Evolutionary conservation across 2,797 vertebrate species (phyloP), one percentile per base, ranked within the genome.

Genomic region (Allochrocebus solatus): DNA sequence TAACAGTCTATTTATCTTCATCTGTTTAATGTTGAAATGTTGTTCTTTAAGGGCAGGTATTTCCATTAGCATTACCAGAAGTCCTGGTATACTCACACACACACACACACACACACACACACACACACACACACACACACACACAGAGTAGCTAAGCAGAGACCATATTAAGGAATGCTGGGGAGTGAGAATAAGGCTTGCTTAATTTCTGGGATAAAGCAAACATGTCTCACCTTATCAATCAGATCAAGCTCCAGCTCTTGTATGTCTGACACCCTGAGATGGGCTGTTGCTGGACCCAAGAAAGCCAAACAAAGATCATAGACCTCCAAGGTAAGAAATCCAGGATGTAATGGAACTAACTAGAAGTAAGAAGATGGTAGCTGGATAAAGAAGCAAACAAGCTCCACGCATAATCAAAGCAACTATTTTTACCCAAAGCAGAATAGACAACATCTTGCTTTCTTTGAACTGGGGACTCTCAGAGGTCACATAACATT

Each of bases 181-280:
- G 11, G 61, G 12, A 82, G 19, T 33, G 6, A 87, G 57, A 55
- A 46, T 16, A 39, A 90, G 12, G 9, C 36, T 14, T 86, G 21
- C 9, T 72, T 74, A 50, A 78, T 75, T 59, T 78, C 46, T 57
- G 57, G 92, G 10, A 53, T 19, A 81, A 50, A 59, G 79, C 82
- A 79, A 78, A 46, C 21, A 26, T 19, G 16, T 41, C 93, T 97
- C 93, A 99, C 99, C 97, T 98, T 99, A 89, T 99, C 97, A 11
- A 98, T 97, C 72, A 99, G 96, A 75, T 99, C 98, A 19, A 99
- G 97, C 85, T 99, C 98, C 83, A 99, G 91, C 36, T 99, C 98
- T 2, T 98, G 96, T 95, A 99, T 98, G 81, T 99, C 98, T 43
- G 98, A 99, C 24, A 99, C 96, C 0, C 78, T 95, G 53, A 99